These are phyloP conservation scores for Glandiceps talaboti DNA, from an alignment of 53 echinoderm and acorn worm genomes.

Conservation along the genomic window DNA sequence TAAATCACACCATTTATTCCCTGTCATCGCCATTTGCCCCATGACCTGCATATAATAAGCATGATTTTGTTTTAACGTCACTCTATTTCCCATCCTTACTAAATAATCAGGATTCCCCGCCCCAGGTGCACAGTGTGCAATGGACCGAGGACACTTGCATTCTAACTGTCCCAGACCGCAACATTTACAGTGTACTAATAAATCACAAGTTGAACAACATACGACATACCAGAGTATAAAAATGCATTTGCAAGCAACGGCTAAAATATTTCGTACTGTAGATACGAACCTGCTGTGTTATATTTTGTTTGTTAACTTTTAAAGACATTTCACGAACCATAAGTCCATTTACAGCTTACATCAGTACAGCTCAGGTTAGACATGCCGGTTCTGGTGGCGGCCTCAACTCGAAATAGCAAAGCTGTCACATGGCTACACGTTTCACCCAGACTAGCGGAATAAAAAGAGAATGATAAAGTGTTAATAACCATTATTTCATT, in stretches of 20 bases:
- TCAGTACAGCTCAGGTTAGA: not conserved
- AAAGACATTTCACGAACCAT: not conserved
- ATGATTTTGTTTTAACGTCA: conserved; percentile 6
- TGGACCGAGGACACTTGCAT: conserved; percentile 4
- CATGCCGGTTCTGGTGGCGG: not conserved
- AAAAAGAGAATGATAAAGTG: not conserved
- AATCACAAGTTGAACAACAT: not conserved
- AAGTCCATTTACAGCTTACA: not conserved
- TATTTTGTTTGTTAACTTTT: not conserved
- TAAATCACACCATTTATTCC: conserved; percentile 2
- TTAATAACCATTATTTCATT: no score
- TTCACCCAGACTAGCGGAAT: not conserved
- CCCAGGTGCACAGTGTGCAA: conserved; percentile 7
- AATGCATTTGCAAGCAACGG: no score
- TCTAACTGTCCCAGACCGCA: conserved; percentile 9
- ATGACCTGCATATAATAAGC: conserved; percentile 2
- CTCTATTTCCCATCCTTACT: not conserved
- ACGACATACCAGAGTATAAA: no score
- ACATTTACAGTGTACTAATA: not conserved
- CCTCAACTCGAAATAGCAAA: not conserved
- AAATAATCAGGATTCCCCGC: conserved; percentile 11
- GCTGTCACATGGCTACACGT: not conserved
- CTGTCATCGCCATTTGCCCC: not conserved
- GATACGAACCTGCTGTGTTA: not conserved
- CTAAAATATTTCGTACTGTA: no score